phyloP scores from a whole-genome alignment of 2,797 vertebrate species.

The Sylvia borin region DNA sequence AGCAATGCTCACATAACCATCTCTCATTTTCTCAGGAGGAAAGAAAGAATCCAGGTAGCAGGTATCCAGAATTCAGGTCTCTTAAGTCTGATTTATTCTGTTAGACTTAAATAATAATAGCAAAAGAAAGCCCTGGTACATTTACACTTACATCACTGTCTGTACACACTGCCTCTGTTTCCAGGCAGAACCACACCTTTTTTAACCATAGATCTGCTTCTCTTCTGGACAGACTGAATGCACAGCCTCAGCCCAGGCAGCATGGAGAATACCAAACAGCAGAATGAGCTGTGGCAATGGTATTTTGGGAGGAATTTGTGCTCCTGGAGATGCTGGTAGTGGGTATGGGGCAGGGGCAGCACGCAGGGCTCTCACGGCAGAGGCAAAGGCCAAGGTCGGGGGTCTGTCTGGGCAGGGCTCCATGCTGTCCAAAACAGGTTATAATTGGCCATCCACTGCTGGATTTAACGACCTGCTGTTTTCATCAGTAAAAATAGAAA shows the following conservation, averaged over 20 bases:
- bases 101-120: neutral
- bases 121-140: neutral
- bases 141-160: slow-evolving; percentile 3
- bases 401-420: neutral
- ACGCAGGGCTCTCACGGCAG: neutral
- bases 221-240: neutral
- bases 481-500: slow-evolving; percentile 15
- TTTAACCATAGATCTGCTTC: slow-evolving; percentile 39
- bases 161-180: neutral
- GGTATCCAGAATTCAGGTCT: neutral
- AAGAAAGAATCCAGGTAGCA: neutral
- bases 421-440: neutral
- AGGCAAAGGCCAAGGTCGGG: neutral
- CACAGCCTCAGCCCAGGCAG: neutral
- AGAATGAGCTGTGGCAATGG: neutral
- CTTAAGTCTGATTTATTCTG: neutral
- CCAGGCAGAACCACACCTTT: slow-evolving; percentile 39
- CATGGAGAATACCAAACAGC: accelerated
- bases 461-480: slow-evolving; percentile 2
- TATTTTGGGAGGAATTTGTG: neutral
- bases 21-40: neutral
- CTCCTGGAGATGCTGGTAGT: neutral
- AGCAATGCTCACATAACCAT: neutral
- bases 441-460: neutral
- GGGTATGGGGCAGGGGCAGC: neutral